Conservation (phyloP, 2,797 vertebrate species). For the Lithobates pipiens region DNA sequence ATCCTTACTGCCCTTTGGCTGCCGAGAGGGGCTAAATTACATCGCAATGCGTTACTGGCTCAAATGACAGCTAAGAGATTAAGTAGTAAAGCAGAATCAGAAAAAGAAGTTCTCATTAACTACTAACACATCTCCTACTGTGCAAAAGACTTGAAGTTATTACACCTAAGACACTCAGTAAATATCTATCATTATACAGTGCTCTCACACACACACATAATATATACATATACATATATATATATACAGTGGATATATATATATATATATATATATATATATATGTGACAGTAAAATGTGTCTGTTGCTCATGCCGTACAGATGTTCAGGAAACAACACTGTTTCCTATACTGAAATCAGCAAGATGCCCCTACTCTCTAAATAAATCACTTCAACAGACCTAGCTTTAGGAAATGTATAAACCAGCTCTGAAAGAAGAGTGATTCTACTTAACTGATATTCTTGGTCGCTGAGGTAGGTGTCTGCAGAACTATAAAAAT, state of each 20-base stretch:
- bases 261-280: neutral
- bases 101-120: constrained; percentile 40
- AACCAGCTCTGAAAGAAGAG: constrained; percentile 5
- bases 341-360: constrained; percentile 34
- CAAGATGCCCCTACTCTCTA: constrained; percentile 12
- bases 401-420: neutral
- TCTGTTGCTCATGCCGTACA: constrained; percentile 19
- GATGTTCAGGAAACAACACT: constrained; percentile 43
- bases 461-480: neutral
- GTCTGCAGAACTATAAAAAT: no score
- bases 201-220: no score
- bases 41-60: constrained; percentile 43
- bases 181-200: neutral
- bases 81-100: constrained; percentile 38
- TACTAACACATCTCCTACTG: constrained; percentile 9
- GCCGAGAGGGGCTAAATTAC: constrained; percentile 30
- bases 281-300: neutral
- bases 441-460: neutral
- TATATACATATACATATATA: neutral
- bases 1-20: constrained; percentile 40
- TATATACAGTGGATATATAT: neutral
- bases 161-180: neutral
- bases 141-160: constrained; percentile 20
- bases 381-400: constrained; percentile 29
- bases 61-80: constrained; percentile 44